Evolutionary conservation across 2,113 vertebrate species (phyloP), one percentile per base, ranked within the genome.

Genomic region (Varanus salvator): DNA sequence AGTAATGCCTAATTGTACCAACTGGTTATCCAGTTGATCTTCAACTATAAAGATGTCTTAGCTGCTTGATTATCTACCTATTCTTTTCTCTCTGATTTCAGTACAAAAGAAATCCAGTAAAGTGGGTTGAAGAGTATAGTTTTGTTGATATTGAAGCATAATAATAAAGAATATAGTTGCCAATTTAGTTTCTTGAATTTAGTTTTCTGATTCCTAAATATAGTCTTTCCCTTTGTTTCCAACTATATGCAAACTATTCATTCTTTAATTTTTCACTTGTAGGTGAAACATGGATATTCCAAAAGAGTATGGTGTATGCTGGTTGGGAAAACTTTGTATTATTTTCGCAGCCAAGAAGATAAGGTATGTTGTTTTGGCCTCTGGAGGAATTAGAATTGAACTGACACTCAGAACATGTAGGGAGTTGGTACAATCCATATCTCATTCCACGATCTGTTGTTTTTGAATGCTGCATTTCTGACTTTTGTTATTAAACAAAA

Each of bases 231-330:
- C 38, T 44, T 66, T 48, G 54, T 7, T 44, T 77, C 15, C 27
- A 54, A 19, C 12, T 34, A 11, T 17, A 23, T 76, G 6, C 19
- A 75, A 38, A 23, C 25, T 66, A 64, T 12, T 9, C 29, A 60
- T n/a, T 11, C 25, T 57, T 87, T 34, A 54, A 69, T 54, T 87
- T 84, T 60, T 72, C 52, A 48, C 60, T 83, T 87, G 72, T 96
- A 99, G 99, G 98, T 99, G 83, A 99, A 99, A 93, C 98, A 99
- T 86, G 99, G 99, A 85, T 99, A 98, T 93, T 99, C 99, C 38
- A 99, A 99, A 93, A 97, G 98, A 91, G 99, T 99, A 92, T 99
- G 98, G 98, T 99, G 99, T 89, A 97, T 97, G 8, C 96, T 99
- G 38, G 96, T 98, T 60, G 98, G 98, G 71, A 99, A 99, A 96